Evolutionary conservation across 1,140 invertebrate genomes (phyloP).

Genomic region (Amyelois transitella): DNA sequence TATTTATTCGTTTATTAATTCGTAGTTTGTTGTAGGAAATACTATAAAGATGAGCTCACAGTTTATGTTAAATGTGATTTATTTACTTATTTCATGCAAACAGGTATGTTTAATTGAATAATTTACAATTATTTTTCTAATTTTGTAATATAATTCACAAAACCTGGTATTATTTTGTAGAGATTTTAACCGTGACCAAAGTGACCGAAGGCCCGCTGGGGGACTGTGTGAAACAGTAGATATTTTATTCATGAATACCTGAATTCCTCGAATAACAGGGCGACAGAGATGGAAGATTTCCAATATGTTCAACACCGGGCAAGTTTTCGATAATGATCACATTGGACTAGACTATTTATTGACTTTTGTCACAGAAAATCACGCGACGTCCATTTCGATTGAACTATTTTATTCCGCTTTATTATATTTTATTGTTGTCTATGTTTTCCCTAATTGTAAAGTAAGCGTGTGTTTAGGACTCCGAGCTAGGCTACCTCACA

Average conservation of each 20-base stretch:
- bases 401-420: background rate
- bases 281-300: constrained; percentile 1
- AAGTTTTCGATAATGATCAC: background rate
- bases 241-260: constrained; percentile 33
- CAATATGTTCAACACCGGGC: background rate
- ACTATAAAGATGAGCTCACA: no score
- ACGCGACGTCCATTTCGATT: background rate
- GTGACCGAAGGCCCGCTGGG: constrained; percentile 20
- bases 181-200: constrained; percentile 10
- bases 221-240: constrained; percentile 13
- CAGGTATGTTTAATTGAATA: no score
- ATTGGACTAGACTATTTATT: background rate
- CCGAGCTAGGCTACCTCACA: no score
- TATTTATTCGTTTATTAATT: no score
- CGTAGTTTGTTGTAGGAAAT: no score
- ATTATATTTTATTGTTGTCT: background rate
- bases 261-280: constrained; percentile 18
- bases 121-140: no score
- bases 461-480: no score
- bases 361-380: background rate
- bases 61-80: no score
- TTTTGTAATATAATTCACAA: no score
- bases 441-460: no score
- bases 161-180: constrained; percentile 3
- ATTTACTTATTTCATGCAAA: no score